Evolutionary conservation across 2,888 invertebrate genomes (phyloP).

Genomic region (Chironomus riparius): DNA sequence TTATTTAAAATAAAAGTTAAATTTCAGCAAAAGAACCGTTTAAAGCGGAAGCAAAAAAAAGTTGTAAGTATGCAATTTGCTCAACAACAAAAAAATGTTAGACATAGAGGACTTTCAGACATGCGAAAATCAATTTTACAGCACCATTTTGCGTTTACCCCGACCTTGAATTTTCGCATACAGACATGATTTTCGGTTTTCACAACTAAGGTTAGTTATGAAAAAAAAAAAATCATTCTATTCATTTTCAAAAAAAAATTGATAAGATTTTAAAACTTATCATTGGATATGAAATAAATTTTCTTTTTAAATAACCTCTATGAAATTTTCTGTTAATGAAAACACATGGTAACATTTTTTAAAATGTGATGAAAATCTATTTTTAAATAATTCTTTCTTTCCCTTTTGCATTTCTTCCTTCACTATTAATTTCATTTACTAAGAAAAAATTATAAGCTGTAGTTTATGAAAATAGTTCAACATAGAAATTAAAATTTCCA

Average conservation of each 20-base stretch:
- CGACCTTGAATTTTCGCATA: too few relatives aligned
- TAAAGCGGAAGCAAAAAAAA: not conserved
- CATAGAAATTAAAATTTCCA: too few relatives aligned
- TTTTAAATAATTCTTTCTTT: not conserved
- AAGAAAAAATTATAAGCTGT: too few relatives aligned
- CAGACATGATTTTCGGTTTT: too few relatives aligned
- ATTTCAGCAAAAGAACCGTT: not conserved
- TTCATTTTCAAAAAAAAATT: not conserved
- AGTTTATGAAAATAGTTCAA: too few relatives aligned
- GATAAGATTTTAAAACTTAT: too few relatives aligned
- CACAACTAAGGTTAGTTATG: too few relatives aligned
- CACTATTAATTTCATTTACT: too few relatives aligned
- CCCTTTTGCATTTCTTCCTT: not conserved
- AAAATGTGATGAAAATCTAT: not conserved
- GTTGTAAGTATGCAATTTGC: too few relatives aligned
- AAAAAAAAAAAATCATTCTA: not conserved
- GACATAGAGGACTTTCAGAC: not conserved
- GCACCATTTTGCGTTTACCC: too few relatives aligned
- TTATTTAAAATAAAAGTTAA: not conserved
- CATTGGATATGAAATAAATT: not conserved
- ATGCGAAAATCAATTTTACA: conserved; percentile 5
- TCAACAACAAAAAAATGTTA: not conserved
- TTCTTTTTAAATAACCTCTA: not conserved
- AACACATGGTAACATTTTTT: not conserved
- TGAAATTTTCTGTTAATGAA: not conserved